These are phyloP conservation scores for Scomberomorus guttatus DNA, from an alignment of 2,797 vertebrate species.

Conservation along the genomic window DNA sequence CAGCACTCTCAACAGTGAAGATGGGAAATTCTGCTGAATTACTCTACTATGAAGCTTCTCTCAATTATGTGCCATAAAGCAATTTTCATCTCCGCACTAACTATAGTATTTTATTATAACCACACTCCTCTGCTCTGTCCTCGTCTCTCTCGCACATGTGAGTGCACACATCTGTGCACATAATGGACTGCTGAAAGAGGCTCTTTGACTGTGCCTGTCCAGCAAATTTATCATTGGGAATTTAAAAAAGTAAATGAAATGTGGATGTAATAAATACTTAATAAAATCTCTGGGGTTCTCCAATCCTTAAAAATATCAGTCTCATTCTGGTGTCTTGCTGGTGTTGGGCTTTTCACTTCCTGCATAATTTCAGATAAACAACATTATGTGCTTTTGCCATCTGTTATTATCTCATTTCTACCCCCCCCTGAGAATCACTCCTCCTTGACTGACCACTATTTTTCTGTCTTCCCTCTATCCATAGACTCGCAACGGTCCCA, in stretches of 20 bases:
- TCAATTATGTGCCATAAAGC: conserved; percentile 43
- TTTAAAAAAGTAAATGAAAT: conserved; percentile 31
- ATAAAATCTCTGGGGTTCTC: conserved; percentile 7
- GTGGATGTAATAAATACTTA: conserved; percentile 12
- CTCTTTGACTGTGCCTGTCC: conserved; percentile 9
- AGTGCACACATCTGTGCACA: conserved; percentile 28
- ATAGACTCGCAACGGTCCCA: conserved; percentile 97
- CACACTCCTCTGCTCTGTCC: conserved; percentile 24
- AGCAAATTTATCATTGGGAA: conserved; percentile 28
- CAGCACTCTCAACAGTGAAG: conserved; percentile 16
- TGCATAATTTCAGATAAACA: conserved; percentile 11
- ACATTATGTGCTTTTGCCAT: conserved; percentile 39
- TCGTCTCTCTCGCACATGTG: conserved; percentile 32
- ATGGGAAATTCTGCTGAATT: conserved; percentile 43
- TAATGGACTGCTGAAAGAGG: conserved; percentile 35
- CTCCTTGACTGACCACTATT: conserved; percentile 43
- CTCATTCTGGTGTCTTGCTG: background rate
- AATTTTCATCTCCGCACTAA: conserved; percentile 47
- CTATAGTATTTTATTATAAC: conserved; percentile 35
- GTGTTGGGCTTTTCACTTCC: conserved; percentile 19
- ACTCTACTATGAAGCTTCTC: conserved; percentile 44
- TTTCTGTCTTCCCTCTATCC: conserved; percentile 32
- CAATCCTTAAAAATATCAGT: conserved; percentile 2
- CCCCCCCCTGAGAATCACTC: conserved; percentile 9
- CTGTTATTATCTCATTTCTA: conserved; percentile 45